phyloP scores from a whole-genome alignment of 2,888 invertebrate genomes.

The Agriopis marginaria region DNA sequence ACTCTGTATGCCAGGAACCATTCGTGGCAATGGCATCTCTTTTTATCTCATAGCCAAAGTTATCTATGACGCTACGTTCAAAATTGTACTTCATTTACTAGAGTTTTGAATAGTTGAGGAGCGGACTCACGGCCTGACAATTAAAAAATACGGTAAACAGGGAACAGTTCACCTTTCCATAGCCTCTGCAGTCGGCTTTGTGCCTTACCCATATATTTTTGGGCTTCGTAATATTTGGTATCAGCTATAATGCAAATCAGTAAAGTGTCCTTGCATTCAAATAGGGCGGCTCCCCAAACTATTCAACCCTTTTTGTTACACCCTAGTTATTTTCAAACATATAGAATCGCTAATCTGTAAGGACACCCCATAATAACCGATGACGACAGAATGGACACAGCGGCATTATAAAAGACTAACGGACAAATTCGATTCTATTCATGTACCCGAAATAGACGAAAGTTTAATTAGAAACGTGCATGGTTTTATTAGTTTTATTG shows the following conservation, averaged over 20 bases:
- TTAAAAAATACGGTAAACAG: no score
- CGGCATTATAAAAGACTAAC: constrained; percentile 35
- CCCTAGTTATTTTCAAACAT: constrained; percentile 69
- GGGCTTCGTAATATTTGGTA: constrained; percentile 3
- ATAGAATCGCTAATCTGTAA: constrained; percentile 59
- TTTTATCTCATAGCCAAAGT: no score
- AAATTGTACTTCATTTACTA: no score
- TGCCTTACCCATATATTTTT: neutral
- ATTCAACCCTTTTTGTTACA: constrained; percentile 77
- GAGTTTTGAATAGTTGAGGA: no score
- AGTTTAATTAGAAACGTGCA: constrained; percentile 46
- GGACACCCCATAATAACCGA: constrained; percentile 52
- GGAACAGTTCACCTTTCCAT: no score
- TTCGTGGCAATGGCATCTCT: no score
- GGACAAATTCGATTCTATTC: constrained; percentile 27
- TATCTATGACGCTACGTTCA: no score
- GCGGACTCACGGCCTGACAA: no score
- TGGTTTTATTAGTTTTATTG: constrained; percentile 75
- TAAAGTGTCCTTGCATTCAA: constrained; percentile 58
- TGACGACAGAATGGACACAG: constrained; percentile 43
- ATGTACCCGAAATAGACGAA: constrained; percentile 44
- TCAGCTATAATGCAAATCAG: constrained; percentile 32
- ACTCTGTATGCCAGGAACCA: no score
- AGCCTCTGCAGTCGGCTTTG: no score
- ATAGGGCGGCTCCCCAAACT: constrained; percentile 72